A percentile compares a stretch with the other conserved stretches of the same genome.
Evolutionary conservation across 2,888 invertebrate species (phyloP).

Genomic region (Drosophila mulleri): DNA sequence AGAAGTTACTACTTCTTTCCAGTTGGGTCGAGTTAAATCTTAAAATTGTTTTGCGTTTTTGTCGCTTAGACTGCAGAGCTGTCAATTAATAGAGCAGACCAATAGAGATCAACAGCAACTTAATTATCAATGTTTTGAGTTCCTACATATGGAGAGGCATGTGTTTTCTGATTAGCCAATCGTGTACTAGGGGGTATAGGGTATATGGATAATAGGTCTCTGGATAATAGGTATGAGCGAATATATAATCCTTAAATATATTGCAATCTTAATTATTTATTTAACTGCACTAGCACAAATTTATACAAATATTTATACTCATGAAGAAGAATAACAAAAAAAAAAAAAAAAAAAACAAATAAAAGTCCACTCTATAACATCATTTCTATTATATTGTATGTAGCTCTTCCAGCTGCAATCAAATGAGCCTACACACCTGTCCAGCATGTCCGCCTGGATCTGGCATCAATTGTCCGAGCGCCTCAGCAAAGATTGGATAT

Average conservation of each 20-base stretch:
- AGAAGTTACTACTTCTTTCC: neutral
- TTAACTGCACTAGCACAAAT: no score
- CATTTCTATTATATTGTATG: neutral
- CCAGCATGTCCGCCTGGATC: slow-evolving; percentile 87
- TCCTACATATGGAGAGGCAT: neutral
- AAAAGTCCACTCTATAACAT: no score
- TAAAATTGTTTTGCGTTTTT: neutral
- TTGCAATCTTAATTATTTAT: no score
- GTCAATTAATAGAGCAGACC: neutral
- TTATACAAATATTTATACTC: no score
- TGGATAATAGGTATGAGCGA: no score
- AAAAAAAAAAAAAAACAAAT: no score
- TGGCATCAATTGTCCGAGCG: slow-evolving; percentile 95
- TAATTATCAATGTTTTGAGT: neutral
- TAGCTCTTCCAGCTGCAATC: slow-evolving; percentile 85
- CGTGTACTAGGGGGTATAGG: no score
- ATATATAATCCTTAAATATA: no score
- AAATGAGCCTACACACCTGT: slow-evolving; percentile 82
- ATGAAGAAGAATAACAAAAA: no score
- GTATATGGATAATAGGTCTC: no score
- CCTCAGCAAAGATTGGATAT: slow-evolving; percentile 98
- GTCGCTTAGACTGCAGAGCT: neutral
- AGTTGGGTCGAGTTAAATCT: neutral
- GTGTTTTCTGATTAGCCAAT: neutral
- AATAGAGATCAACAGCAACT: neutral